Evolutionary conservation across 2,797 vertebrate genomes (phyloP).

Genomic region (Diplodus sargus): DNA sequence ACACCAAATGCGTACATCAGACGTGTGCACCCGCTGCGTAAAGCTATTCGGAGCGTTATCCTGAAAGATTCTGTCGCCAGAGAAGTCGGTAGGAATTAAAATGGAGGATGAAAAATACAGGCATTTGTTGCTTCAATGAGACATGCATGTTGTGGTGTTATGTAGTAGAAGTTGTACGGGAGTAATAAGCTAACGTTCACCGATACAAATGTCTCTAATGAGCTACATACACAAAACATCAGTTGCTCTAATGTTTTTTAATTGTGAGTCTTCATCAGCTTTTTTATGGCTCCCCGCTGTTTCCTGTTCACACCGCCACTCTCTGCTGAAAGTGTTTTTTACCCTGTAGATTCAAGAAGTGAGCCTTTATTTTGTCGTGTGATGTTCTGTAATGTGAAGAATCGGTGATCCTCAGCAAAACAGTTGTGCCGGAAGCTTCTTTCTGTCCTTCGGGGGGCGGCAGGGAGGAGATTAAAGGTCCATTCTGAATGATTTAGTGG

Average conservation of each 20-base stretch:
- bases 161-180: neutral
- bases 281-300: constrained; percentile 7
- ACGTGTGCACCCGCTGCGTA: neutral
- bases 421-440: neutral
- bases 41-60: constrained; percentile 28
- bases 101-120: neutral
- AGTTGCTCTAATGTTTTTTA: constrained; percentile 12
- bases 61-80: neutral
- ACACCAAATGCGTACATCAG: constrained; percentile 4
- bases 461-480: no score
- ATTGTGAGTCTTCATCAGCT: constrained; percentile 6
- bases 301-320: constrained; percentile 38
- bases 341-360: constrained; percentile 17
- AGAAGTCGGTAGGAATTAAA: constrained; percentile 23
- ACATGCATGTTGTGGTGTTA: constrained; percentile 7
- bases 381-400: constrained; percentile 33
- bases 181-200: constrained; percentile 15
- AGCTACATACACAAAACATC: neutral
- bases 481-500: no score
- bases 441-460: no score
- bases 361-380: constrained; percentile 31
- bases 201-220: neutral
- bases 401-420: constrained; percentile 21
- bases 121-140: constrained; percentile 8
- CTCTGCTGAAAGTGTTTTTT: constrained; percentile 23